phyloP scores from a whole-genome alignment of 1,140 invertebrate genomes.

The Nasonia vitripennis region DNA sequence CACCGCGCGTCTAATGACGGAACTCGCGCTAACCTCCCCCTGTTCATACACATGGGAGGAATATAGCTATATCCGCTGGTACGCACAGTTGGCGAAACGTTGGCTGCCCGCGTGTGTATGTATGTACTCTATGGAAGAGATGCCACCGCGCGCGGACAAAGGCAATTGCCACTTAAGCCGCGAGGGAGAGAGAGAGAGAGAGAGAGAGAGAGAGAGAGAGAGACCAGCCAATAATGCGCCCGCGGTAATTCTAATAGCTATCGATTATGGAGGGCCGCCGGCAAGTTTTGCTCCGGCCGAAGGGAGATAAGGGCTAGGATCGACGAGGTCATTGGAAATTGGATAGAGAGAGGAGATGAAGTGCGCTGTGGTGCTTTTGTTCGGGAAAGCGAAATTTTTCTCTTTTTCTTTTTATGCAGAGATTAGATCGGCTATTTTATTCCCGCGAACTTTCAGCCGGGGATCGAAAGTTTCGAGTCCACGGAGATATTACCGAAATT shows the following conservation, averaged over 20 bases:
- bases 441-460: background rate
- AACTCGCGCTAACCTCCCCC: background rate
- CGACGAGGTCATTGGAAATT: background rate
- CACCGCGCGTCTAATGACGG: background rate
- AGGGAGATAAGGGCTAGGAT: background rate
- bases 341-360: background rate
- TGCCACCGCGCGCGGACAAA: slow-evolving; percentile 7
- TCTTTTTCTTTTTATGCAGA: background rate
- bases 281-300: background rate
- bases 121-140: background rate
- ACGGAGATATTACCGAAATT: background rate
- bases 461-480: background rate
- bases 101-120: background rate
- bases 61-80: background rate
- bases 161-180: slow-evolving; percentile 31
- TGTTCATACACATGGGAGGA: background rate
- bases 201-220: too few relatives aligned
- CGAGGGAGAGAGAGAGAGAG: too few relatives aligned
- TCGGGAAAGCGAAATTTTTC: background rate
- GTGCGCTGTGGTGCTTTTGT: background rate
- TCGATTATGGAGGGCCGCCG: background rate
- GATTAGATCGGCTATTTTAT: background rate
- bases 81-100: background rate
- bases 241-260: slow-evolving; percentile 35
- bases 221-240: background rate